These are phyloP conservation scores for Falco cherrug DNA, from an alignment of 2,797 vertebrate genomes.

Conservation along the genomic window DNA sequence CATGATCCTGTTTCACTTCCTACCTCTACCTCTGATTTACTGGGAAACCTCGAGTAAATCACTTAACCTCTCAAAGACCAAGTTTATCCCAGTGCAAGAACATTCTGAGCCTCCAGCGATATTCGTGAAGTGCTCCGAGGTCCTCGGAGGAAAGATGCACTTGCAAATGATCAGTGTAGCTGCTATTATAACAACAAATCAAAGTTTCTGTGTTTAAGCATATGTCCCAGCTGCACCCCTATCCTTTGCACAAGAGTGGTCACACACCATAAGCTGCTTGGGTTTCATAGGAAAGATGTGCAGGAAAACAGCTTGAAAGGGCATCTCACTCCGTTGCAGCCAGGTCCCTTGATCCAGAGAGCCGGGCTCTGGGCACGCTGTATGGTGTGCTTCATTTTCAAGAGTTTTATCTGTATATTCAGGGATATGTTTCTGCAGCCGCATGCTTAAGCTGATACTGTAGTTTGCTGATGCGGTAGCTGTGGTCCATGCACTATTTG, in stretches of 20 bases:
- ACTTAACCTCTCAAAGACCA: constrained; percentile 42
- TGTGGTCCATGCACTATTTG: not conserved
- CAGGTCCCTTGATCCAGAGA: not conserved
- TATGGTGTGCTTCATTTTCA: not conserved
- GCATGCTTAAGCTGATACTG: not conserved
- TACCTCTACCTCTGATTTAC: constrained; percentile 49
- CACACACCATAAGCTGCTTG: not conserved
- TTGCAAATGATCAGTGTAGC: not conserved
- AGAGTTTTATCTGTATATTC: not conserved
- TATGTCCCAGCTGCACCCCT: not conserved
- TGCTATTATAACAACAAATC: constrained; percentile 14
- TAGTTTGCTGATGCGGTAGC: not conserved
- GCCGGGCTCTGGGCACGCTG: not conserved
- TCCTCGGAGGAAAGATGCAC: constrained; percentile 21
- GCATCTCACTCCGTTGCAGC: not conserved
- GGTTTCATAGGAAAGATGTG: not conserved
- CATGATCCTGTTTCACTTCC: constrained; percentile 53
- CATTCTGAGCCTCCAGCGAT: not conserved
- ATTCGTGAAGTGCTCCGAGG: not conserved
- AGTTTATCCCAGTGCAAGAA: constrained; percentile 40
- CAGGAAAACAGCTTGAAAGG: not conserved
- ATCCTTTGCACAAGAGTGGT: not conserved
- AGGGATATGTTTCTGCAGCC: not conserved
- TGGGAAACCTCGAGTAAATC: constrained; percentile 48
- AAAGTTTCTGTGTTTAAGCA: not conserved